Percentiles rank a stretch among this genome's conserved stretches.
Evolutionary conservation across 1,140 invertebrate species (phyloP).

Genomic region (Coenobita brevimanus): DNA sequence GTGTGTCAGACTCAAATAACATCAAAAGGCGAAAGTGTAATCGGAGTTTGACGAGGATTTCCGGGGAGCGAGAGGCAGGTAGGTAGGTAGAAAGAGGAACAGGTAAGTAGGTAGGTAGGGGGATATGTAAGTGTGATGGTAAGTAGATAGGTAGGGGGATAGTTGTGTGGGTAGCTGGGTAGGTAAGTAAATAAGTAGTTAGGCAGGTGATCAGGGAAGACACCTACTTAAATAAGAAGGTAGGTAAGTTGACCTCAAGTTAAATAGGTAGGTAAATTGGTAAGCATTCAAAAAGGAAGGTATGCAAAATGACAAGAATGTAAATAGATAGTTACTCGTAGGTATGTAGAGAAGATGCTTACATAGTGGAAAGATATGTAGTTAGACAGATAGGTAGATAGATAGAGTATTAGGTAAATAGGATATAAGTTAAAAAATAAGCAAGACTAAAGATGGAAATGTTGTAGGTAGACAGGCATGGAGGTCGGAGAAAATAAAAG

Average conservation of each 20-base stretch:
- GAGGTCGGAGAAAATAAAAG: too few relatives aligned
- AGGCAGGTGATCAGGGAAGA: neutral
- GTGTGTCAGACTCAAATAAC: slow-evolving; percentile 31
- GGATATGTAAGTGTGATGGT: neutral
- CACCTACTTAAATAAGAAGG: neutral
- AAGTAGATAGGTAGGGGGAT: neutral
- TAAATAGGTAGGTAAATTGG: neutral
- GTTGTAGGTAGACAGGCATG: too few relatives aligned
- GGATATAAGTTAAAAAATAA: too few relatives aligned
- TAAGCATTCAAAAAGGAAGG: neutral
- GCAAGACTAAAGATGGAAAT: too few relatives aligned
- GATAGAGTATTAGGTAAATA: too few relatives aligned
- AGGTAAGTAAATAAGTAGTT: neutral
- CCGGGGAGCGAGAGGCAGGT: neutral
- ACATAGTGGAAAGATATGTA: too few relatives aligned
- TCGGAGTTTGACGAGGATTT: neutral
- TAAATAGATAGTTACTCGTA: too few relatives aligned
- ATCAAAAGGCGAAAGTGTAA: slow-evolving; percentile 40
- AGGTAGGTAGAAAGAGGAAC: neutral
- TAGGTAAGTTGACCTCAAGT: neutral
- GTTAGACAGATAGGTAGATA: too few relatives aligned
- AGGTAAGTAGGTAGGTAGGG: neutral
- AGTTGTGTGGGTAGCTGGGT: neutral
- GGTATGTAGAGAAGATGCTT: too few relatives aligned
- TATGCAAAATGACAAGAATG: neutral